Conservation (phyloP, 2,888 invertebrate species). For the Pachydiplax longipennis region DNA sequence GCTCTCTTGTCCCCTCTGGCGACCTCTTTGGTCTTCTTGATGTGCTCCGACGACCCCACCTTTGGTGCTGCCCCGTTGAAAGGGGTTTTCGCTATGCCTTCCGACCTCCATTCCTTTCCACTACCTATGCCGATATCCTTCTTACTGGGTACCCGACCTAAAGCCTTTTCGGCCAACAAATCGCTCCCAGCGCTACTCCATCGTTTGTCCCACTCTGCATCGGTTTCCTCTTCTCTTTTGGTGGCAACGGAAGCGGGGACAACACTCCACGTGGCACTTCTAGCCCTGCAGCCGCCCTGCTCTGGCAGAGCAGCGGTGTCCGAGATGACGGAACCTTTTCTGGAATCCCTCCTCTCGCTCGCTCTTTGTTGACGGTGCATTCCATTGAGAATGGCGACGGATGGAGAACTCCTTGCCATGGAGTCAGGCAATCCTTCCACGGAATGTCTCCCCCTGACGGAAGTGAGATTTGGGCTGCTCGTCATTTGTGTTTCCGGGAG, state of each 20-base stretch:
- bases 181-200: slow-evolving; percentile 26
- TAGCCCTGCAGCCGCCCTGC: not conserved
- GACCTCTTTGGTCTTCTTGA: not conserved
- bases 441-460: not conserved
- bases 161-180: not conserved
- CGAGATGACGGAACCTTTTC: slow-evolving; percentile 14
- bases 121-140: not conserved
- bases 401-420: not conserved
- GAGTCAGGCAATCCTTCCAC: not conserved
- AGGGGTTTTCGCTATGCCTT: not conserved
- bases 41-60: not conserved
- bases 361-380: not conserved
- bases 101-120: slow-evolving; percentile 2
- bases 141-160: not conserved
- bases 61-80: not conserved
- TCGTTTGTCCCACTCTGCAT: slow-evolving; percentile 11
- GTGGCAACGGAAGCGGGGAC: not conserved
- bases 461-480: not conserved
- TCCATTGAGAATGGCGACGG: not conserved
- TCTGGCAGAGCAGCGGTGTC: not conserved
- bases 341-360: not conserved
- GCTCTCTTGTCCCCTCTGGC: not conserved
- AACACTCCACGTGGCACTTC: slow-evolving; percentile 13
- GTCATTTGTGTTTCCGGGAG: not conserved
- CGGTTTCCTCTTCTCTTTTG: not conserved